phyloP scores from a whole-genome alignment of 2,888 invertebrate species.

The Cheiracanthium punctorium region DNA sequence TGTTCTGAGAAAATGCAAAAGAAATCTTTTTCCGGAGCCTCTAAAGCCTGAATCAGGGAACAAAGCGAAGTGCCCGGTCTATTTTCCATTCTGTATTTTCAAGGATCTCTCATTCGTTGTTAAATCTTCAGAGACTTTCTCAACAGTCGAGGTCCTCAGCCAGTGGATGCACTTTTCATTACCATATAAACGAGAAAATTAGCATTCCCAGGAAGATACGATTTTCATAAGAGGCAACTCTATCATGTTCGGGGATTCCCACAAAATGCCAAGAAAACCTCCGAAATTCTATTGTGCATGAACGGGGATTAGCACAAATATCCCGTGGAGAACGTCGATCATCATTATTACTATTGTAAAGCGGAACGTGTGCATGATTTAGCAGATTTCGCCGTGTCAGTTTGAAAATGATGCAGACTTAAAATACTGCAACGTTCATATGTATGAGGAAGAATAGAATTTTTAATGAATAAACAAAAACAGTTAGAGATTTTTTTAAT shows the following conservation, averaged over 20 bases:
- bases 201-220: slow-evolving; percentile 60
- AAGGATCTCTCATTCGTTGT: slow-evolving; percentile 58
- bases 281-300: slow-evolving; percentile 17
- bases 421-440: too few relatives aligned
- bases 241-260: slow-evolving; percentile 24
- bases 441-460: too few relatives aligned
- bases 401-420: too few relatives aligned
- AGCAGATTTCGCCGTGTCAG: not conserved
- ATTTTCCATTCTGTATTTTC: slow-evolving; percentile 21
- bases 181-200: slow-evolving; percentile 70
- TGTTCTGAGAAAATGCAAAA: slow-evolving; percentile 37
- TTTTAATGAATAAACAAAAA: too few relatives aligned
- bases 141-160: not conserved
- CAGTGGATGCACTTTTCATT: slow-evolving; percentile 61
- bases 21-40: slow-evolving; percentile 39
- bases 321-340: not conserved
- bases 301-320: slow-evolving; percentile 26
- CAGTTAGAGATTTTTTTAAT: too few relatives aligned
- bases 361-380: slow-evolving; percentile 2
- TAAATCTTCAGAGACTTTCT: slow-evolving; percentile 45
- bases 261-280: slow-evolving; percentile 32
- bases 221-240: slow-evolving; percentile 57
- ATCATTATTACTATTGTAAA: slow-evolving; percentile 16
- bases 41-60: slow-evolving; percentile 39
- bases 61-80: slow-evolving; percentile 28